Base-by-base conservation (phyloP, 2,888 invertebrate genomes). In the Ornithoptera priamus region DNA sequence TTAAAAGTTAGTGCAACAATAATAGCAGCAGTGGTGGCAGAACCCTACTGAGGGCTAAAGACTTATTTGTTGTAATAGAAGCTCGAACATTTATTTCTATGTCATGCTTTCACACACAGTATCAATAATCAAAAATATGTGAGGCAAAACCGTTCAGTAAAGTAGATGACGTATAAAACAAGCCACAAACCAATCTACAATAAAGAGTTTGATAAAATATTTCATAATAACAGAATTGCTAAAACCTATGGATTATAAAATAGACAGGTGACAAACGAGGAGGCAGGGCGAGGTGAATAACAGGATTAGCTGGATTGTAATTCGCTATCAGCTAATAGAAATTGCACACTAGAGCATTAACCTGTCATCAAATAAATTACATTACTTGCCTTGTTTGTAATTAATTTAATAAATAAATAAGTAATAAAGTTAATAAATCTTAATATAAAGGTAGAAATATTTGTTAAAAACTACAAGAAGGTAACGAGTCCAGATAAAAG, bases 221-320 rank as follows among this genome's bases (percentile, higher is more conserved):
- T 58, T 58, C n/a, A 22, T 24, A 22, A 58, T 53, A 53, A 46
- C 50, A 6, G 22, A 60, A 36, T 66, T 60, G n/a, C 30, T 60
- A 15, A 30, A 30, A 36, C 60, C 50, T 22, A n/a, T 12, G 59
- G 65, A 59, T 59, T 59, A 50, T 24, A 66, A 61, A 61, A 67
- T 67, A 61, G 60, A 24, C 66, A 67, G 61, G 17, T 53, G 39
- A 61, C 67, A 53, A 61, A 61, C 36, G 65, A 65, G 30, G 18
- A 5, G 24, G 6, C 17, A 10, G 10, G n/a, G 57, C 10, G n/a
- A 65, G 59, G 12, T 66, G 46, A 36, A 66, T 8, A n/a, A 8
- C n/a, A 15, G 66, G 20, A 66, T 60, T 50, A 60, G 8, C n/a
- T 53, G 20, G 46, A 59, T 60, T 66, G 59, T 50, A 61, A 60